Base-by-base conservation (phyloP, 2,797 vertebrate genomes). In the Tiaroga cobitis region DNA sequence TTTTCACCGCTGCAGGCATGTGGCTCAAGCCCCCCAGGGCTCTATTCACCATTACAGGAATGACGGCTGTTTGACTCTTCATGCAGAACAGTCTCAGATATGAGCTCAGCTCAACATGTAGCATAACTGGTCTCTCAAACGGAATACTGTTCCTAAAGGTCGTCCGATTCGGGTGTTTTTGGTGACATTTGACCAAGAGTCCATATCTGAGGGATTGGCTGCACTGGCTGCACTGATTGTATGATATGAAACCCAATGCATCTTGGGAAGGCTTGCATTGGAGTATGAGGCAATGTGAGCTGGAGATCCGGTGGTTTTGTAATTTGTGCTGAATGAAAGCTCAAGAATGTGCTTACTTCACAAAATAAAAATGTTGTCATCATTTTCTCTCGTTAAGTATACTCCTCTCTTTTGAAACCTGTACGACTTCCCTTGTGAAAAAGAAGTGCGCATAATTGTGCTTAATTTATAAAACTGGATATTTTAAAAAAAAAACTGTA, bases 131-230 rank as follows among this genome's bases (percentile, higher is more conserved):
- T 7, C 61, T 24, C 41, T 73, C 41, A 9, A 32, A 32, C 2
- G 32, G 10, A 67, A 69, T 16, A 81, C 46, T 82, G 10, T 32
- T 54, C 56, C 61, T 74, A 69, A 67, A 68, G 46, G 32, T 69
- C 13, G 21, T 63, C 24, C n/a, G 61, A 16, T 86, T 43, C 13
- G 15, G 46, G 63, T 54, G 84, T 82, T 87, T 54, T 87, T 81
- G 72, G 37, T 82, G 67, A 67, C 21, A 51, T 32, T 67, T 43
- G 26, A 54, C 29, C 63, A 68, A 65, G 68, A 69, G 75, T 51
- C 41, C 82, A 85, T 77, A 83, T 80, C 80, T 88, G 73, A 75
- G 80, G 73, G 24, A 68, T 78, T 73, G 59, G 81, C 84, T 83
- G 82, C 82, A 78, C 65, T 81, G 72, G 63, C 85, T 87, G 69